A percentile compares a stretch with the other conserved stretches of the same genome.
Evolutionary conservation across 2,797 vertebrate genomes (phyloP).

Genomic region (Selene dorsalis): DNA sequence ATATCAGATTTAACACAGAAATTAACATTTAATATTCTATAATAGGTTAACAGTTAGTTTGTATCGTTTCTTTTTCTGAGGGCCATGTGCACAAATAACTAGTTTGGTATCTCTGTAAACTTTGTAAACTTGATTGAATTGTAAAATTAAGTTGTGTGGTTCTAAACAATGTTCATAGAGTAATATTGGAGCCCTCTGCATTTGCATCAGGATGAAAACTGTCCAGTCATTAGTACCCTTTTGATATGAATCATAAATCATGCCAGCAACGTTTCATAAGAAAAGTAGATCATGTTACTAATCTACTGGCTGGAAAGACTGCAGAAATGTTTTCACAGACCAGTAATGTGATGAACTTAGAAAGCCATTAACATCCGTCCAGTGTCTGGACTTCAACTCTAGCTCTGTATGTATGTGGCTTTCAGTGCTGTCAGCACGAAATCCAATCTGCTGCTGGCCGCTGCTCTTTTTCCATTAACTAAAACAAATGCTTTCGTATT

Average conservation of each 20-base stretch:
- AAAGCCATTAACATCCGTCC: slow-evolving; percentile 23
- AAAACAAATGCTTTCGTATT: slow-evolving; percentile 86
- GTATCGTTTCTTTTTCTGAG: background rate
- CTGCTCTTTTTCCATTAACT: slow-evolving; percentile 79
- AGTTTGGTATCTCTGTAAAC: background rate
- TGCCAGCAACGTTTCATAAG: background rate
- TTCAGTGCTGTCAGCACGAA: slow-evolving; percentile 84
- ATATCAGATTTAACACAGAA: too few species aligned
- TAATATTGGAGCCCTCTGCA: background rate
- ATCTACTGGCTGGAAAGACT: slow-evolving; percentile 9
- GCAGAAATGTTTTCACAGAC: slow-evolving; percentile 17
- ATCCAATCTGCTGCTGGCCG: slow-evolving; percentile 77
- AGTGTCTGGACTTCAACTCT: slow-evolving; percentile 42
- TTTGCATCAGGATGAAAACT: background rate
- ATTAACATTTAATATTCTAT: too few species aligned
- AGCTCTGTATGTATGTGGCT: slow-evolving; percentile 76
- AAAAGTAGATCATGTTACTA: background rate
- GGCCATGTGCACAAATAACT: too few species aligned
- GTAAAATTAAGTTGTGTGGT: background rate
- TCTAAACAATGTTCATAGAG: background rate
- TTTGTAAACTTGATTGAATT: background rate
- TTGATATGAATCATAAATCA: background rate
- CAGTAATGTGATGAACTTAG: slow-evolving; percentile 34
- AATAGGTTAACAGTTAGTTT: too few species aligned
- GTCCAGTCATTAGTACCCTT: background rate